Evolutionary conservation across 2,113 vertebrate species (phyloP).

Genomic region (Thamnaconus septentrionalis): DNA sequence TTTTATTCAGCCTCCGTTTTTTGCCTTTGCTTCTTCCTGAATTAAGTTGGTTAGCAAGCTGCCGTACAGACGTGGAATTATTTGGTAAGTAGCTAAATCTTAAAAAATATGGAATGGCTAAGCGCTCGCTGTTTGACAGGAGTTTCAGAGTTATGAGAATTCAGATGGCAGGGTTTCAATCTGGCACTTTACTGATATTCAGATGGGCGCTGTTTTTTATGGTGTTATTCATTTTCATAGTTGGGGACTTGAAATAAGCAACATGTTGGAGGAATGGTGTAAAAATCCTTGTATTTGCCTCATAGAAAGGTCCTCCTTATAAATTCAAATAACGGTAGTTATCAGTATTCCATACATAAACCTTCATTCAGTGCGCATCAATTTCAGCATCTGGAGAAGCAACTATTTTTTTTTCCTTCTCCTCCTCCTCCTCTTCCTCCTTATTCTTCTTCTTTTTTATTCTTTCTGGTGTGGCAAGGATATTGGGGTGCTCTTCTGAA

Average conservation of each 20-base stretch:
- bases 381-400: slow-evolving; percentile 38
- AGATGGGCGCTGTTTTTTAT: slow-evolving; percentile 7
- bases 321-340: slow-evolving; percentile 5
- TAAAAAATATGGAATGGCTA: no score
- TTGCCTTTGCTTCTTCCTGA: background rate
- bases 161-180: background rate
- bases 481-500: slow-evolving; percentile 54
- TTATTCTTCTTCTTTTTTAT: no score
- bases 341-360: slow-evolving; percentile 10
- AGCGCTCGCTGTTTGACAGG: no score
- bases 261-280: background rate
- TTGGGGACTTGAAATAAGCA: background rate
- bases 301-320: background rate
- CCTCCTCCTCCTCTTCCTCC: no score
- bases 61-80: no score
- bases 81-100: no score
- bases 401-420: slow-evolving; percentile 16
- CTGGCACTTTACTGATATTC: no score
- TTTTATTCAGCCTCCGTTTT: background rate
- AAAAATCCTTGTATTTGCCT: background rate
- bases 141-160: slow-evolving; percentile 25
- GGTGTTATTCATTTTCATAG: background rate
- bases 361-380: slow-evolving; percentile 9
- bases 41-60: no score
- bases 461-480: slow-evolving; percentile 46